Evolutionary conservation across 2,113 vertebrate genomes (phyloP).

Genomic region (Mungos mungo): DNA sequence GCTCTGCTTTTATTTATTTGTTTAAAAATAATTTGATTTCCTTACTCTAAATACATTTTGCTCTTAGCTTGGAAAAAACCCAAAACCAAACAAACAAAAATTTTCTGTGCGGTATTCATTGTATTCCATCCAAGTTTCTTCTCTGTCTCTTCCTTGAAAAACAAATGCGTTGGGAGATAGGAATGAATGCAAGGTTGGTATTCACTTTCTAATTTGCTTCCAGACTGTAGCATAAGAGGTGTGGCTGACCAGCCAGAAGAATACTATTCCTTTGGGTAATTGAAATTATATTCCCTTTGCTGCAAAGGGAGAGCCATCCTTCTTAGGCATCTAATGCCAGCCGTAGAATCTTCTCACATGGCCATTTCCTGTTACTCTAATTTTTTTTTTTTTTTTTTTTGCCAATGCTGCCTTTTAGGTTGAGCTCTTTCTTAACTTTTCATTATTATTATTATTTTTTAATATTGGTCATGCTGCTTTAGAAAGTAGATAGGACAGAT

Average conservation of each 20-base stretch:
- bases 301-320: not conserved
- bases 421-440: not conserved
- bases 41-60: slow-evolving; percentile 26
- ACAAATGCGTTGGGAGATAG: not conserved
- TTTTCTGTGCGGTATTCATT: not conserved
- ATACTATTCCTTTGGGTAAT: not conserved
- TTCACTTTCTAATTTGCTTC: not conserved
- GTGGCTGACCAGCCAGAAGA: not conserved
- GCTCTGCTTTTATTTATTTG: not conserved
- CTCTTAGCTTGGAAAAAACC: not conserved
- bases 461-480: not conserved
- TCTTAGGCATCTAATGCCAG: not conserved
- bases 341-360: not conserved
- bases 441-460: not conserved
- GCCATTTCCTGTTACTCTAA: not conserved
- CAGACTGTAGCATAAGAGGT: not conserved
- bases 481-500: not conserved
- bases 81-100: not conserved
- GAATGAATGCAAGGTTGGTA: not conserved
- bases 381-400: not conserved
- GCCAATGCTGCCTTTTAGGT: not conserved
- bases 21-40: not conserved
- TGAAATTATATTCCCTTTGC: not conserved
- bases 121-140: not conserved
- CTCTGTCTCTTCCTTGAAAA: not conserved